These are phyloP conservation scores for Hedya salicella DNA, from an alignment of 2,888 invertebrate species.

Conservation along the genomic window DNA sequence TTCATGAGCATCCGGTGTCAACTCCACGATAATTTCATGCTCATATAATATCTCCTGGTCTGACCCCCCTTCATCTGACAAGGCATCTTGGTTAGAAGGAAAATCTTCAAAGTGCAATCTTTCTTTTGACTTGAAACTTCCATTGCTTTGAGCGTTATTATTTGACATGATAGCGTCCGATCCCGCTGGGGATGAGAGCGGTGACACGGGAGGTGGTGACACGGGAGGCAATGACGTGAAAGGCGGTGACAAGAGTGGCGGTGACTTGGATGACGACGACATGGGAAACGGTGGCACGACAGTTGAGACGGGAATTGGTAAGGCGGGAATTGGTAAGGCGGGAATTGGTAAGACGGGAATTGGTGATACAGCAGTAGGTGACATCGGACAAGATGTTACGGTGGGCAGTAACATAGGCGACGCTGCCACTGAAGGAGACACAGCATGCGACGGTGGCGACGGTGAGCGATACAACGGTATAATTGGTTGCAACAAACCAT, in stretches of 20 bases:
- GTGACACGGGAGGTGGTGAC: background rate
- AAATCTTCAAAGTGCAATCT: constrained; percentile 31
- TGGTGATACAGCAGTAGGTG: background rate
- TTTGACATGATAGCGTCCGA: background rate
- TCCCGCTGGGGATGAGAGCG: background rate
- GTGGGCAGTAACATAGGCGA: background rate
- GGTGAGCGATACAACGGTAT: background rate
- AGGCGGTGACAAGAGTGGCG: background rate
- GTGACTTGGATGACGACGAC: background rate
- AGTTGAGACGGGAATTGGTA: background rate
- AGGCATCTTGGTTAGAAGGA: background rate
- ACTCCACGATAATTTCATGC: constrained; percentile 29
- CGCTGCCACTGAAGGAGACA: background rate
- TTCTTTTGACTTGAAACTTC: constrained; percentile 17
- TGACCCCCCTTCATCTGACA: constrained; percentile 6
- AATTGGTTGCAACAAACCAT: background rate
- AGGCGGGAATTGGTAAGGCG: background rate
- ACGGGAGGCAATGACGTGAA: background rate
- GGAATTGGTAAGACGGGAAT: background rate
- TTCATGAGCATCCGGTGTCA: constrained; percentile 26
- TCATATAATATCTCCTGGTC: constrained; percentile 26
- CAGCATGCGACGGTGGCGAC: background rate
- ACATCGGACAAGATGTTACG: background rate
- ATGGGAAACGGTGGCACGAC: no score
- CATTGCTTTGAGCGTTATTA: background rate